These are phyloP conservation scores for Latrodectus geometricus DNA, from an alignment of 1,140 invertebrate genomes.

Conservation along the genomic window DNA sequence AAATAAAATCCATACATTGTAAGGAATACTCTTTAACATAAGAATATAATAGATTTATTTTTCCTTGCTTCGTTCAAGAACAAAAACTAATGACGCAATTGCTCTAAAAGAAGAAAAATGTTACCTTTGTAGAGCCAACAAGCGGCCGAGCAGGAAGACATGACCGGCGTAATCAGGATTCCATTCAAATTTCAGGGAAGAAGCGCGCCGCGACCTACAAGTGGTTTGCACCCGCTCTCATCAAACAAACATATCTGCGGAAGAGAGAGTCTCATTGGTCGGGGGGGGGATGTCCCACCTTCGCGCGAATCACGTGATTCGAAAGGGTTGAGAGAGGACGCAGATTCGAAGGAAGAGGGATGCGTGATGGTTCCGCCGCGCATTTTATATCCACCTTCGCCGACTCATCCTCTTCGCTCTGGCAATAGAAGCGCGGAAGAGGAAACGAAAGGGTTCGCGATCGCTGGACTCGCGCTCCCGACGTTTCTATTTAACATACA, in stretches of 20 bases:
- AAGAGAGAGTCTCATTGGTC: constrained; percentile 40
- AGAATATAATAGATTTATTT: background rate
- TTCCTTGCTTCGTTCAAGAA: background rate
- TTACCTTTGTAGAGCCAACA: constrained; percentile 56
- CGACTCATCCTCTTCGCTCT: no score
- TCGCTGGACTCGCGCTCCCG: no score
- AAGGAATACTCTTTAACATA: no score
- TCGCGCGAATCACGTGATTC: constrained; percentile 40
- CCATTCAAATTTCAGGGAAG: constrained; percentile 38
- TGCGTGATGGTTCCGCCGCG: constrained; percentile 40
- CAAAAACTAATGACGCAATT: background rate
- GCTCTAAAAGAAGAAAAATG: no score
- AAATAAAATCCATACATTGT: no score
- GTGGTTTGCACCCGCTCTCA: constrained; percentile 37
- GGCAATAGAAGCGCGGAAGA: no score
- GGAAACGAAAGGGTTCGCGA: no score
- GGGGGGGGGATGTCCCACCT: constrained; percentile 44
- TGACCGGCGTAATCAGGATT: constrained; percentile 15
- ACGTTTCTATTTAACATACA: no score
- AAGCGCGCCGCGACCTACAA: constrained; percentile 36
- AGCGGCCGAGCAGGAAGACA: constrained; percentile 33
- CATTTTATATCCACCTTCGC: constrained; percentile 29
- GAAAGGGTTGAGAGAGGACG: constrained; percentile 47
- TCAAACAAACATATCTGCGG: constrained; percentile 44
- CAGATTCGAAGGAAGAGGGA: constrained; percentile 41